phyloP scores from a whole-genome alignment of 1,140 invertebrate genomes.

The Chionoecetes opilio region DNA sequence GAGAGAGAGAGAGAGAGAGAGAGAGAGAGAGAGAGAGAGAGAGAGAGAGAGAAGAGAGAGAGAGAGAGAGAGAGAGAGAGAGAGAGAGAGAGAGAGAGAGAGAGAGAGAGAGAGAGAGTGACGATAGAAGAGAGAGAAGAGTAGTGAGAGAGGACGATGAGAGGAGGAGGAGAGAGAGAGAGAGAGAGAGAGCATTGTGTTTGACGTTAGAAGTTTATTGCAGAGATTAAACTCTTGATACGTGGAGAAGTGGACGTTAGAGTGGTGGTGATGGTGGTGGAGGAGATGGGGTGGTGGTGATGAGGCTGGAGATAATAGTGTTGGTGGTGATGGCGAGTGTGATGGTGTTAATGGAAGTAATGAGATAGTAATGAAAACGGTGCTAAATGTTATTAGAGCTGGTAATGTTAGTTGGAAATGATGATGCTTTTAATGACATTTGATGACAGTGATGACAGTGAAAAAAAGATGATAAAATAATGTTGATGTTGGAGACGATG shows the following conservation, averaged over 20 bases:
- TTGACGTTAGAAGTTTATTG: neutral
- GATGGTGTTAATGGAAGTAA: neutral
- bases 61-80: too few species aligned
- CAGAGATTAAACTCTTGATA: too few species aligned
- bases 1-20: neutral
- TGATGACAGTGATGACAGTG: neutral
- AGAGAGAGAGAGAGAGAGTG: neutral
- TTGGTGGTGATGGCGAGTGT: neutral
- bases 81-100: slow-evolving; percentile 27
- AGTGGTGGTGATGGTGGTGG: neutral
- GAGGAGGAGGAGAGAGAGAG: too few species aligned
- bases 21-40: slow-evolving; percentile 27
- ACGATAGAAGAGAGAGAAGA: too few species aligned
- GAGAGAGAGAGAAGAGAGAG: slow-evolving; percentile 37
- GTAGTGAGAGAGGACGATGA: neutral
- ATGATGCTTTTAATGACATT: neutral
- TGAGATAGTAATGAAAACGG: neutral
- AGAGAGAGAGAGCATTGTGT: too few species aligned
- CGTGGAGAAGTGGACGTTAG: neutral
- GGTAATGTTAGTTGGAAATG: too few species aligned
- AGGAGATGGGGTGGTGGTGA: neutral
- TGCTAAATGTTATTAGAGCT: neutral
- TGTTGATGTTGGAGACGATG: neutral
- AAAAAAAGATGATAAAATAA: neutral
- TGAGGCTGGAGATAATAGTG: neutral